Percentiles rank a stretch among this genome's conserved stretches.
phyloP scores from a whole-genome alignment of 2,113 vertebrate species.

The Oxygymnocypris stewartii region DNA sequence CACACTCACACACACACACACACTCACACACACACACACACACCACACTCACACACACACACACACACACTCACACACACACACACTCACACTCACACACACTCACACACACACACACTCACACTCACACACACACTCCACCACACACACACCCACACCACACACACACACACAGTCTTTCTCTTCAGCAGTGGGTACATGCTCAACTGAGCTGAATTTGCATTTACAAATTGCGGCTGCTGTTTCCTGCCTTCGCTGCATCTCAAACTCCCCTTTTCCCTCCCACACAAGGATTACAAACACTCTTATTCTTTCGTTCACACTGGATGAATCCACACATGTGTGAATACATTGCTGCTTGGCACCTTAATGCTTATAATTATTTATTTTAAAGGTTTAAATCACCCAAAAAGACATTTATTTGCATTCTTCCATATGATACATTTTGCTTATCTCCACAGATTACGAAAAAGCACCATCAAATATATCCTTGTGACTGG shows the following conservation, averaged over 20 bases:
- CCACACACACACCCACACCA: too few relatives aligned
- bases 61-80: too few relatives aligned
- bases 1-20: too few relatives aligned
- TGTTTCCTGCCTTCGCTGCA: slow-evolving; percentile 43
- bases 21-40: too few relatives aligned
- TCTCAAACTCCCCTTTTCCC: slow-evolving; percentile 46
- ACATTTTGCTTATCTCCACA: neutral
- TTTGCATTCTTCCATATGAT: neutral
- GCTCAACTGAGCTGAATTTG: slow-evolving; percentile 55
- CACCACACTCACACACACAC: too few relatives aligned
- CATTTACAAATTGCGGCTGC: slow-evolving; percentile 58
- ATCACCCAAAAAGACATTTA: neutral
- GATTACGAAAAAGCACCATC: neutral
- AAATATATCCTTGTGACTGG: neutral
- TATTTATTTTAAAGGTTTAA: neutral
- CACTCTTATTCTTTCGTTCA: slow-evolving; percentile 35
- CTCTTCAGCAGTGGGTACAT: slow-evolving; percentile 31
- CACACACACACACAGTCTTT: too few relatives aligned
- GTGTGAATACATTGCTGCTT: neutral
- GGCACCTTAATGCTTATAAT: neutral
- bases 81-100: too few relatives aligned
- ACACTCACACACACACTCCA: too few relatives aligned
- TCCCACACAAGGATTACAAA: slow-evolving; percentile 40
- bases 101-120: too few relatives aligned
- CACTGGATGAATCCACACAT: neutral